phyloP scores from a whole-genome alignment of 2,797 vertebrate genomes.

The Etheostoma nigrum region DNA sequence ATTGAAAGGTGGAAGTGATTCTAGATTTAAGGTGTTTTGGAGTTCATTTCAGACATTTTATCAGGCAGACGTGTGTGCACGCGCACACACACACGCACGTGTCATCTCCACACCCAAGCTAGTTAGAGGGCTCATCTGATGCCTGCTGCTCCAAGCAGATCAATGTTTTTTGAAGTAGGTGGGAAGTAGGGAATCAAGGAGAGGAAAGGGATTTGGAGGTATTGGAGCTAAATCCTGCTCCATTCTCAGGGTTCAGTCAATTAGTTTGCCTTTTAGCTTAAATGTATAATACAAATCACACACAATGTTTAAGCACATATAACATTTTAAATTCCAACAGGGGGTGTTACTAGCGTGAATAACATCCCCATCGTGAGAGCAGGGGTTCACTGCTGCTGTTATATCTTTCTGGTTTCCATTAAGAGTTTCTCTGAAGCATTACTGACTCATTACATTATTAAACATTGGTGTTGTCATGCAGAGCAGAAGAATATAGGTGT shows the following conservation, averaged over 20 bases:
- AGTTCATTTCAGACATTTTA: slow-evolving; percentile 11
- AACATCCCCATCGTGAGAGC: slow-evolving; percentile 33
- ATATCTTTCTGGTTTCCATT: slow-evolving; percentile 26
- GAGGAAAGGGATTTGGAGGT: neutral
- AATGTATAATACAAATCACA: no score
- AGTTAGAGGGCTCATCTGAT: slow-evolving; percentile 49
- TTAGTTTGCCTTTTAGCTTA: no score
- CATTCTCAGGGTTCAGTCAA: no score
- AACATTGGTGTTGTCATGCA: slow-evolving; percentile 39
- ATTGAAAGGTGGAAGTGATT: no score
- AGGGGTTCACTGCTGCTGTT: neutral
- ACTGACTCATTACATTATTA: slow-evolving; percentile 40
- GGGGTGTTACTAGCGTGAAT: slow-evolving; percentile 25
- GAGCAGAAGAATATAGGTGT: slow-evolving; percentile 1
- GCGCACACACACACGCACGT: neutral
- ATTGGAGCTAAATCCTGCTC: no score
- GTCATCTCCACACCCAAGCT: slow-evolving; percentile 1
- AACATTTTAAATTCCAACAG: no score
- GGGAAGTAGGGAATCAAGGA: slow-evolving; percentile 22
- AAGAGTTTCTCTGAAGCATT: slow-evolving; percentile 42
- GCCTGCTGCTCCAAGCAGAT: slow-evolving; percentile 41
- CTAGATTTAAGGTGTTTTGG: no score
- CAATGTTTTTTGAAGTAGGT: slow-evolving; percentile 50
- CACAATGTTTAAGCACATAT: no score
- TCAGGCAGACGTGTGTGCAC: slow-evolving; percentile 16